phyloP scores from a whole-genome alignment of 2,888 invertebrate genomes.

The Sphaerolaimus hirsutus region DNA sequence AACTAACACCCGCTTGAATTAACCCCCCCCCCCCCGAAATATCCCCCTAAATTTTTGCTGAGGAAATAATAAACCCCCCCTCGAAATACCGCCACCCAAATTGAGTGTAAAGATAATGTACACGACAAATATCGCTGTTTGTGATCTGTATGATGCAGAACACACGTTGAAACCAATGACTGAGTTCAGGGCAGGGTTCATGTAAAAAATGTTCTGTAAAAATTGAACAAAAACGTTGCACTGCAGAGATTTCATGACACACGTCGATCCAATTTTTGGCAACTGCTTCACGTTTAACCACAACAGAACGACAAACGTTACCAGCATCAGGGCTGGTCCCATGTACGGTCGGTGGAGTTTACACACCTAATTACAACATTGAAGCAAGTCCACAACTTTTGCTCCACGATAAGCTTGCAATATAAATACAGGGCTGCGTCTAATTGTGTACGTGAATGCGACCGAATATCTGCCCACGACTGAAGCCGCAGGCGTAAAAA shows the following conservation, averaged over 20 bases:
- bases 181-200: no score
- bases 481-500: slow-evolving; percentile 18
- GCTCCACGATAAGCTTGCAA: not conserved
- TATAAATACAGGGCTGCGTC: slow-evolving; percentile 10
- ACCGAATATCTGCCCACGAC: slow-evolving; percentile 21
- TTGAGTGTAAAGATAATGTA: no score
- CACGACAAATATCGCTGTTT: no score
- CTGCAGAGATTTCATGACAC: slow-evolving; percentile 16
- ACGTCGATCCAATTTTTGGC: slow-evolving; percentile 18
- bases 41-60: no score
- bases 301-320: slow-evolving; percentile 12
- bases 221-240: not conserved
- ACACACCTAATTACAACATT: not conserved
- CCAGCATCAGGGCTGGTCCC: slow-evolving; percentile 19
- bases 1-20: no score
- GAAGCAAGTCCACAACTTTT: not conserved
- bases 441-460: slow-evolving; percentile 19
- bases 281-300: slow-evolving; percentile 19
- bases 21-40: no score
- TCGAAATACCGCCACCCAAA: no score
- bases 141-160: no score
- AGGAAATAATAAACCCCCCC: no score
- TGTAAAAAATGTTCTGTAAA: no score
- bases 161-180: no score
- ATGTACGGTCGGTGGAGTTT: slow-evolving; percentile 13